Percentiles rank a stretch among this genome's conserved stretches.
Conservation (phyloP, 2,888 invertebrate genomes). For the Drosophila paramelanica region DNA sequence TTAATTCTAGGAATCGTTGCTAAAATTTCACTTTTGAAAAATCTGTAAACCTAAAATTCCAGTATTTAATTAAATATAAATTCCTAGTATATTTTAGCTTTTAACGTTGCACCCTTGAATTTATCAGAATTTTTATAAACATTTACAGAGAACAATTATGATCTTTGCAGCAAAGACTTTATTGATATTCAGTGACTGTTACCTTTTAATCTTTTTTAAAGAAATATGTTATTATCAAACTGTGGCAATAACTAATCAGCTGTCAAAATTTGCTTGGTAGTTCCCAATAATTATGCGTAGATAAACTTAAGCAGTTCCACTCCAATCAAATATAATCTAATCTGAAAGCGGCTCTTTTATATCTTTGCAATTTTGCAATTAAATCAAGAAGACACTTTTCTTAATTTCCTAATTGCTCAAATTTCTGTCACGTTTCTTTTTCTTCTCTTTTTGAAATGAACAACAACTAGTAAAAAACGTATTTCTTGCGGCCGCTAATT, state of each 20-base stretch:
- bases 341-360: constrained; percentile 11
- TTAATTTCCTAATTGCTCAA: constrained; percentile 2
- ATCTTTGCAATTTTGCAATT: neutral
- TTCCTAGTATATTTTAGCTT: no score
- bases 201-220: neutral
- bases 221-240: neutral
- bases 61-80: no score
- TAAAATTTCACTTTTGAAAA: neutral
- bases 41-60: neutral
- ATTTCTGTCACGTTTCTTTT: constrained; percentile 16
- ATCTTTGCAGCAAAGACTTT: no score
- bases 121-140: no score
- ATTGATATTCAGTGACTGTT: no score
- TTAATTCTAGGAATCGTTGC: no score
- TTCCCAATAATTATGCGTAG: constrained; percentile 4
- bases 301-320: neutral
- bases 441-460: neutral
- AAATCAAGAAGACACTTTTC: constrained; percentile 1
- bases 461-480: constrained; percentile 46
- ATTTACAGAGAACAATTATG: no score
- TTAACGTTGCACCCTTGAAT: no score
- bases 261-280: constrained; percentile 11
- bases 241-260: constrained; percentile 7
- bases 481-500: constrained; percentile 51
- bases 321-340: constrained; percentile 14